Evolutionary conservation across 2,888 invertebrate species (phyloP).

Genomic region (Agrochola lota): DNA sequence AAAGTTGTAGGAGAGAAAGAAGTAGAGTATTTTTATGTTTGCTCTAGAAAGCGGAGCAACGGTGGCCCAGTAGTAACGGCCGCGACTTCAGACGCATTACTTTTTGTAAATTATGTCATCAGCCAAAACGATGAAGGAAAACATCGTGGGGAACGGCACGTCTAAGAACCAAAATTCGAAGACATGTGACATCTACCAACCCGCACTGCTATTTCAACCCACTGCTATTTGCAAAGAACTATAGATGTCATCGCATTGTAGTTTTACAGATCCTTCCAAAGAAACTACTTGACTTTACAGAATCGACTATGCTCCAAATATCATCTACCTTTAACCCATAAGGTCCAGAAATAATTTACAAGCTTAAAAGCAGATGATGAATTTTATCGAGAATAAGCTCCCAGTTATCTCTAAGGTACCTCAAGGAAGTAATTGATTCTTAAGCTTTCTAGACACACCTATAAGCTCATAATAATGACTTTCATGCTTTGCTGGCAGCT

Average conservation of each 20-base stretch:
- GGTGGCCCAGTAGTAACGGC: too few species aligned
- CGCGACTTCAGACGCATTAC: too few species aligned
- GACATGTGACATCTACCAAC: not conserved
- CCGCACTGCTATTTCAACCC: too few species aligned
- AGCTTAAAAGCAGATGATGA: not conserved
- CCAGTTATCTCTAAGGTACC: not conserved
- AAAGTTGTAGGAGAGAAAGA: not conserved
- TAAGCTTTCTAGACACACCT: not conserved
- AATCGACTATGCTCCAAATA: not conserved
- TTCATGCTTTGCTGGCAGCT: slow-evolving; percentile 16
- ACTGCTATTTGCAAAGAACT: not conserved
- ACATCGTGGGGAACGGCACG: too few species aligned
- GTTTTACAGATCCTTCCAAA: not conserved
- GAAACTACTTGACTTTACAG: not conserved
- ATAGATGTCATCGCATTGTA: not conserved
- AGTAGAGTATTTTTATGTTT: not conserved
- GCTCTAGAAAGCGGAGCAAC: too few species aligned
- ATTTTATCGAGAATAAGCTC: not conserved
- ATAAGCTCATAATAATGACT: slow-evolving; percentile 16
- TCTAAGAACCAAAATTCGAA: not conserved
- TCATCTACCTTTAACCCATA: not conserved
- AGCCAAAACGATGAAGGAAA: not conserved
- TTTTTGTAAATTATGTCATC: too few species aligned
- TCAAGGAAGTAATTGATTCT: slow-evolving; percentile 9
- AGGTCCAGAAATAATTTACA: not conserved